Evolutionary conservation across 2,888 invertebrate genomes (phyloP).

Genomic region (Ormyrus thymus): DNA sequence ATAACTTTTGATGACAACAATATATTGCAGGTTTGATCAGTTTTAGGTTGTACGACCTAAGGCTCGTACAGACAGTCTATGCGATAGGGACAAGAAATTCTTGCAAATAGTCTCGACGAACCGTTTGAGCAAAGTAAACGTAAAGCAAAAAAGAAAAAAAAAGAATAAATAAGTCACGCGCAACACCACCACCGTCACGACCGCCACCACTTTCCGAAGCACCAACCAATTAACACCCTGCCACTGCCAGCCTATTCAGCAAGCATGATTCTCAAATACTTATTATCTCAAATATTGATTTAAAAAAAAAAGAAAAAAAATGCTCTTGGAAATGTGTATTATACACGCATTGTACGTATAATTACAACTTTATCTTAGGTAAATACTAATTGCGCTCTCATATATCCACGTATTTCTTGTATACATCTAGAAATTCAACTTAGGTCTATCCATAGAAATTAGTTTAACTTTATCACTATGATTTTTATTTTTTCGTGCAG

Average conservation of each 20-base stretch:
- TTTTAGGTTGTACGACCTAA: constrained; percentile 10
- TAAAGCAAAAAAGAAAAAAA: constrained; percentile 13
- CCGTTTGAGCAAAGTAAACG: background rate
- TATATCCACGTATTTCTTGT: constrained; percentile 52
- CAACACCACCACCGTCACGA: constrained; percentile 57
- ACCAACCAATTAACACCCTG: constrained; percentile 71
- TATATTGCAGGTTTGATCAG: constrained; percentile 22
- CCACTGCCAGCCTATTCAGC: constrained; percentile 71
- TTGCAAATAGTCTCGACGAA: background rate
- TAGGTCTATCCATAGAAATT: constrained; percentile 52
- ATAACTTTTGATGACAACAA: constrained; percentile 1
- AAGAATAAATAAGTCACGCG: constrained; percentile 29
- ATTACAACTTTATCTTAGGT: constrained; percentile 47
- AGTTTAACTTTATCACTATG: constrained; percentile 39
- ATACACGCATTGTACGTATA: constrained; percentile 57
- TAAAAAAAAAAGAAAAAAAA: constrained; percentile 6
- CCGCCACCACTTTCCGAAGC: constrained; percentile 70
- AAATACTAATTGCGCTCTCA: constrained; percentile 48
- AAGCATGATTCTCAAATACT: constrained; percentile 68
- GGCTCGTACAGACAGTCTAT: background rate
- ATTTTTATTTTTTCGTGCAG: constrained; percentile 39
- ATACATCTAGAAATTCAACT: constrained; percentile 42
- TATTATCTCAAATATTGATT: constrained; percentile 44
- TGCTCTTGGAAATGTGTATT: constrained; percentile 54
- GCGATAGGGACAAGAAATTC: constrained; percentile 16